Evolutionary conservation across 2,888 invertebrate genomes (phyloP).

Genomic region (Malthinus seriepunctatus): DNA sequence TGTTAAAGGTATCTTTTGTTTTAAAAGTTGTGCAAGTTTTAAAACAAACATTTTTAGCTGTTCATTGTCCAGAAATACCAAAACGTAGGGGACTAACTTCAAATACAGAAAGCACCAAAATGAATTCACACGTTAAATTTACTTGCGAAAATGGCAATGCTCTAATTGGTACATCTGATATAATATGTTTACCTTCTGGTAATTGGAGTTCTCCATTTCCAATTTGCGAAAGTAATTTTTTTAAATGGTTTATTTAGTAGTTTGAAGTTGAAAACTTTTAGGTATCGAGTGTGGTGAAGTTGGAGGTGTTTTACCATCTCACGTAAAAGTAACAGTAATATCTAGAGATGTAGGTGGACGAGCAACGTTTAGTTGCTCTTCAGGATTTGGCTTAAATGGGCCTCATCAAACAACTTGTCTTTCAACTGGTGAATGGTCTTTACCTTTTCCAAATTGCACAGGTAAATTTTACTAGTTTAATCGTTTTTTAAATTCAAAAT

Average conservation of each 20-base stretch:
- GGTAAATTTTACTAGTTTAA: constrained; percentile 52
- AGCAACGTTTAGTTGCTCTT: constrained; percentile 78
- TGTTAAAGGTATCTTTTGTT: constrained; percentile 65
- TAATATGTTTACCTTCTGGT: constrained; percentile 79
- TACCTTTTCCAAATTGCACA: constrained; percentile 75
- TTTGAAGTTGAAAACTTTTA: constrained; percentile 41
- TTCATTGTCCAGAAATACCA: constrained; percentile 79
- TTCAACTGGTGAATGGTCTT: constrained; percentile 79
- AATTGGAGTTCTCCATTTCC: constrained; percentile 85
- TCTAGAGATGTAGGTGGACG: constrained; percentile 81
- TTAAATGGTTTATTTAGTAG: neutral
- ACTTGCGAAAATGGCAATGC: constrained; percentile 81
- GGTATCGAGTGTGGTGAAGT: constrained; percentile 83
- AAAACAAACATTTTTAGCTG: constrained; percentile 53
- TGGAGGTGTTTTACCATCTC: constrained; percentile 58
- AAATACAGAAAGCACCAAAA: constrained; percentile 70
- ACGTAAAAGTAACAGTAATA: constrained; percentile 72
- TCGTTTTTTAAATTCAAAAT: neutral
- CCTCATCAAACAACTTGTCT: constrained; percentile 75
- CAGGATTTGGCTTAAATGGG: constrained; percentile 77
- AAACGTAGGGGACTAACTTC: constrained; percentile 74
- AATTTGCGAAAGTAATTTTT: constrained; percentile 74
- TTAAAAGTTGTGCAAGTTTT: constrained; percentile 5
- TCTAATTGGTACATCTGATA: constrained; percentile 73
- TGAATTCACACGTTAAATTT: constrained; percentile 74